These are phyloP conservation scores for Danio rerio DNA, from an alignment of 2,113 vertebrate species.

Conservation along the genomic window GRCz12tu NC_133198.1:11515501-11516000, in stretches of 20 bases:
- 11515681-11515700: slow-evolving; percentile 16
- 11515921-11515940: background rate
- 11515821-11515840: background rate
- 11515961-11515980: slow-evolving; percentile 8
- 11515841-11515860: background rate
- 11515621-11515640: background rate
- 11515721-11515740: background rate
- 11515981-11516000: background rate
- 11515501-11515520: background rate
- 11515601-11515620: slow-evolving; percentile 27
- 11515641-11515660: slow-evolving; percentile 29
- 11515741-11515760: background rate
- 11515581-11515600: slow-evolving; percentile 1
- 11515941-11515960: background rate
- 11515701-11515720: background rate
- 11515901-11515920: background rate
- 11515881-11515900: background rate
- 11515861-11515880: background rate
- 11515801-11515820: background rate
- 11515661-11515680: slow-evolving; percentile 22
- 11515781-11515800: background rate
- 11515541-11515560: slow-evolving; percentile 5
- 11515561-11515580: slow-evolving; percentile 18
- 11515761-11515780: background rate
- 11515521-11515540: slow-evolving; percentile 8